phyloP scores from a whole-genome alignment of 2,888 invertebrate genomes.

The Acanthoscelides obtectus region DNA sequence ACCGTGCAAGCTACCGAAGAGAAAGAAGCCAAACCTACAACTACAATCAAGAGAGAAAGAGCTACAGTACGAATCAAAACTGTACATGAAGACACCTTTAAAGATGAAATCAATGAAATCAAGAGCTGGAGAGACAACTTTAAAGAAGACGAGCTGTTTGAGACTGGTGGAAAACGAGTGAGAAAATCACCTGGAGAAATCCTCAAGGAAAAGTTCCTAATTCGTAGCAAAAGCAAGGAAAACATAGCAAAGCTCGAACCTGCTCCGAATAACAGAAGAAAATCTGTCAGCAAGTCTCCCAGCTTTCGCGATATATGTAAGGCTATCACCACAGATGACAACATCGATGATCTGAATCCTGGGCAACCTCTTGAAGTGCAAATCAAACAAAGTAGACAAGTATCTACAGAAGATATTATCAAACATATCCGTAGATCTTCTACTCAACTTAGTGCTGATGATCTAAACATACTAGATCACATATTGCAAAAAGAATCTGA shows the following conservation, averaged over 20 bases:
- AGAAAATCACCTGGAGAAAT: constrained; percentile 59
- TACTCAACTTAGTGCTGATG: constrained; percentile 56
- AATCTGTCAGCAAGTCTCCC: constrained; percentile 37
- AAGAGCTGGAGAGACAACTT: constrained; percentile 60
- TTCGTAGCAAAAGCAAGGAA: constrained; percentile 60
- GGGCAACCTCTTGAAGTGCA: constrained; percentile 46
- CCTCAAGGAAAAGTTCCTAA: constrained; percentile 69
- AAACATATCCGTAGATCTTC: constrained; percentile 52
- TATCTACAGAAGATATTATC: constrained; percentile 38
- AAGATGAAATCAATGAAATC: constrained; percentile 32
- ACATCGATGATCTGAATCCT: constrained; percentile 53
- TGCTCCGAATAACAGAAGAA: constrained; percentile 19
- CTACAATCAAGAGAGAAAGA: constrained; percentile 64
- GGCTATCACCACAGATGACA: constrained; percentile 51
- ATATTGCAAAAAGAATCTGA: constrained; percentile 37
- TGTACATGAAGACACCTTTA: constrained; percentile 44
- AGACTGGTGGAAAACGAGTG: constrained; percentile 36
- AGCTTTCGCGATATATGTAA: constrained; percentile 55
- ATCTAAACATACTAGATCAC: constrained; percentile 51
- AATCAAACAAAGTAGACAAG: constrained; percentile 43
- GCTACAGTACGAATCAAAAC: constrained; percentile 72
- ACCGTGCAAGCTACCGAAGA: constrained; percentile 37
- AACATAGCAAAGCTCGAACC: constrained; percentile 33
- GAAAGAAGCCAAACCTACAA: constrained; percentile 39
- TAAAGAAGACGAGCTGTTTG: constrained; percentile 52